These are phyloP conservation scores for Pasiphila rectangulata DNA, from an alignment of 2,888 invertebrate species.

Conservation along the genomic window DNA sequence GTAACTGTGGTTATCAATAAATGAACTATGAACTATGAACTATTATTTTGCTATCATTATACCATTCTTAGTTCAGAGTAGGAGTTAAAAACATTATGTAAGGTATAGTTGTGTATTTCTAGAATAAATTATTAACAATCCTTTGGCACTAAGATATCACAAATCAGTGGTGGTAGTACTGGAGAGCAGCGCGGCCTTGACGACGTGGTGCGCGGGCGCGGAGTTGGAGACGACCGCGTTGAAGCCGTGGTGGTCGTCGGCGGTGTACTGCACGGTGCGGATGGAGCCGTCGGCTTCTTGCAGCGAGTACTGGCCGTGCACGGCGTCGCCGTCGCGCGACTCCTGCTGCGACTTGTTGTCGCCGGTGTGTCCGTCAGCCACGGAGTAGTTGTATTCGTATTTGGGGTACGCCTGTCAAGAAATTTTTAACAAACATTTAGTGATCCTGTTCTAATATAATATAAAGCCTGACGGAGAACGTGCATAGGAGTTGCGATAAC, in stretches of 20 bases:
- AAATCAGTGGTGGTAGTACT: slow-evolving; percentile 56
- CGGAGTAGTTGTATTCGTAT: slow-evolving; percentile 78
- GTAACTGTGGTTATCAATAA: too few relatives aligned
- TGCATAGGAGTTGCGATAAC: slow-evolving; percentile 8
- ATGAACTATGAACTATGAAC: slow-evolving; percentile 31
- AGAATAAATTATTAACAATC: too few relatives aligned
- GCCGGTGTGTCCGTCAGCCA: slow-evolving; percentile 79
- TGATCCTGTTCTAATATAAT: too few relatives aligned
- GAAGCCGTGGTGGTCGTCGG: slow-evolving; percentile 76
- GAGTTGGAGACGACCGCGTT: slow-evolving; percentile 65
- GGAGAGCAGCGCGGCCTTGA: slow-evolving; percentile 54
- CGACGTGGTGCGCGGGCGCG: slow-evolving; percentile 50
- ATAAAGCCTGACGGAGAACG: not conserved
- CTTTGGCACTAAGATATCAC: slow-evolving; percentile 16
- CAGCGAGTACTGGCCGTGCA: slow-evolving; percentile 79
- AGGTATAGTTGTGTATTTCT: too few relatives aligned
- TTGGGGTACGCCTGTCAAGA: slow-evolving; percentile 61
- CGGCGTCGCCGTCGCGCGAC: slow-evolving; percentile 75
- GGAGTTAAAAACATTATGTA: too few relatives aligned
- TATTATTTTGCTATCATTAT: slow-evolving; percentile 25
- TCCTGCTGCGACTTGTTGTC: slow-evolving; percentile 81
- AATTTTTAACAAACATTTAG: not conserved
- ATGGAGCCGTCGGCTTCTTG: slow-evolving; percentile 79
- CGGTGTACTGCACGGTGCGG: slow-evolving; percentile 78
- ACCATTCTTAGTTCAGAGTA: too few relatives aligned